Percentiles rank a stretch among this genome's conserved stretches.
phyloP scores from a whole-genome alignment of 2,797 vertebrate species.

The Hippopotamyrus pictus region DNA sequence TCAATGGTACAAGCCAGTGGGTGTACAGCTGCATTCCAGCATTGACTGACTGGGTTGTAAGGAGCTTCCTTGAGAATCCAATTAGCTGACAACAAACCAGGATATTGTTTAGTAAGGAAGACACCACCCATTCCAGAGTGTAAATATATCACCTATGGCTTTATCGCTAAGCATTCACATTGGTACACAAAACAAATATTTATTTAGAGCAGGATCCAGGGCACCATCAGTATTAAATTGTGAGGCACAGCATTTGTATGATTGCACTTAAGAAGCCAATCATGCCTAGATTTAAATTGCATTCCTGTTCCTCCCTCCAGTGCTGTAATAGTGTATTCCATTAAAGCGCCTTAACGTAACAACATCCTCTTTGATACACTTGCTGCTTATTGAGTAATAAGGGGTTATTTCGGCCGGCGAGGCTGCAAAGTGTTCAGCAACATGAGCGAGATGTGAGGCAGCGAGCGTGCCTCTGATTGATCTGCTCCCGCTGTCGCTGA shows the following conservation, averaged over 20 bases:
- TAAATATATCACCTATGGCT: background rate
- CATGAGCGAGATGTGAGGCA: slow-evolving; percentile 28
- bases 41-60: background rate
- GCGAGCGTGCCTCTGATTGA: slow-evolving; percentile 36
- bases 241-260: background rate
- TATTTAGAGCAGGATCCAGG: background rate
- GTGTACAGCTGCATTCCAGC: background rate
- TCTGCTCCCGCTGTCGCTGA: slow-evolving; percentile 31
- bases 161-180: background rate
- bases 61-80: slow-evolving; percentile 28
- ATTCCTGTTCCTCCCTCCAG: slow-evolving; percentile 14
- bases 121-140: background rate
- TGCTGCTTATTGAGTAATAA: slow-evolving; percentile 27
- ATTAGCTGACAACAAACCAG: background rate
- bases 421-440: slow-evolving; percentile 33
- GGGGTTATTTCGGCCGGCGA: slow-evolving; percentile 26
- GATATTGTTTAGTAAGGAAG: slow-evolving; percentile 16
- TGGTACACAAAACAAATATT: slow-evolving; percentile 14
- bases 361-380: slow-evolving; percentile 31
- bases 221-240: background rate
- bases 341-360: slow-evolving; percentile 29
- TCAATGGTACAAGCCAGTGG: background rate
- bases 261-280: slow-evolving; percentile 23
- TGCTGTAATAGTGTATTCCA: slow-evolving; percentile 27
- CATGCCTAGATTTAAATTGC: slow-evolving; percentile 29